Evolutionary conservation across 1,140 invertebrate genomes (phyloP), one percentile per base, ranked within the genome.

Genomic region (Reticulitermes speratus): DNA sequence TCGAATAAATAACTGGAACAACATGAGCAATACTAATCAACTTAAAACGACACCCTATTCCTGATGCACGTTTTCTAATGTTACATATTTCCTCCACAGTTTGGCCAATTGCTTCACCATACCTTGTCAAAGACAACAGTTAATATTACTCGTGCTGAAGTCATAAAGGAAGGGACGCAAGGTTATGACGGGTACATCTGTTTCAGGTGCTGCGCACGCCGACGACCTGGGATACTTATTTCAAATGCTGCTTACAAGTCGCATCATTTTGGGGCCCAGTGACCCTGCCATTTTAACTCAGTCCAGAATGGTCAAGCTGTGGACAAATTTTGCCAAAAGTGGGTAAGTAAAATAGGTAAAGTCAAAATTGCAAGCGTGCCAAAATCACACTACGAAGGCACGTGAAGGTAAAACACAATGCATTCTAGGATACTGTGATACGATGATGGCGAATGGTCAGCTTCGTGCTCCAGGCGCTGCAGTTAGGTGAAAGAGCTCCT

Each of bases 291-390:
- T 87, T 25, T 87, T 84, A 85, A 75, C 90, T 14, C 88, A 87
- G 12, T 85, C 90, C 55, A 87, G 87, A 52, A 88, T 92, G 38
- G 89, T 88, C 5, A 88, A 88, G 86, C 89, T 91, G 87, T 92
- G 91, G 91, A 91, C 91, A 12, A 89, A 91, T 87, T 92, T 92
- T 89, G 90, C 91, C 14, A 91, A 90, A 88, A 88, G 87, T 59
- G 90, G 90, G 90, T 90, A 87, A 85, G 83, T 87, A 69, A 30
- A 52, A 11, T 12, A 12, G 9, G 45, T 48, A 1, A 48, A 48
- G 45, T 48, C 38, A 48, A 48, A 6, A 0, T 48, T 48, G 3
- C 9, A 16, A 0, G 14, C 7, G 9, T 48, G 45, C 45, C 45
- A 48, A 48, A 48, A 16, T 12, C 45, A 48, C 9, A 16, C 45